These are phyloP conservation scores for Passer domesticus DNA, from an alignment of 2,113 vertebrate genomes.

Conservation along the genomic window DNA sequence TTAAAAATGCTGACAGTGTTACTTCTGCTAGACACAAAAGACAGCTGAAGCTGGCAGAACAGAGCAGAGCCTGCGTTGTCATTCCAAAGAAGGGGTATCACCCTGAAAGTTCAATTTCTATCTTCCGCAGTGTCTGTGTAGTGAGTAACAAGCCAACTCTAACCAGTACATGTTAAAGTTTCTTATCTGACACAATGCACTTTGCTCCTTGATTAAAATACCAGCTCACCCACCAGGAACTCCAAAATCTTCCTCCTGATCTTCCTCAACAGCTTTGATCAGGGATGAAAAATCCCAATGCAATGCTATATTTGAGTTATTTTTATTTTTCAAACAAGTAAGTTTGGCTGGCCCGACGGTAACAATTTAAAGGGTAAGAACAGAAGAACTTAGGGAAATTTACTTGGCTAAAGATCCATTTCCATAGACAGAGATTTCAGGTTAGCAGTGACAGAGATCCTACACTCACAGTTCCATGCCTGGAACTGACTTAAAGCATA, in stretches of 20 bases:
- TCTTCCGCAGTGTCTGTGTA: neutral
- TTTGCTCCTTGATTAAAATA: constrained; percentile 1
- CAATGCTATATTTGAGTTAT: neutral
- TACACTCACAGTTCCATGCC: neutral
- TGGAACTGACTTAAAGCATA: neutral
- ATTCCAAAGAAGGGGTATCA: neutral
- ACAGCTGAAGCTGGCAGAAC: neutral
- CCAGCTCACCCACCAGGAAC: neutral
- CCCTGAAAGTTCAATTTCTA: neutral
- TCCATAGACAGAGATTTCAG: neutral
- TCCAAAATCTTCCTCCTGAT: neutral
- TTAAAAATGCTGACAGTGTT: constrained; percentile 42
- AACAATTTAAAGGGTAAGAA: neutral
- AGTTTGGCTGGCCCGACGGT: neutral
- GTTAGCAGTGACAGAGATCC: neutral
- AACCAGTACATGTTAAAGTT: neutral
- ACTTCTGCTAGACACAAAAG: constrained; percentile 30
- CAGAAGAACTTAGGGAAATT: neutral
- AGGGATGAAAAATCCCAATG: neutral
- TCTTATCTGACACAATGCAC: neutral
- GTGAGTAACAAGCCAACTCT: neutral
- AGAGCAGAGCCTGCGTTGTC: constrained; percentile 9
- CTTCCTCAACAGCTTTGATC: neutral
- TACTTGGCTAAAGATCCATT: too few species aligned
- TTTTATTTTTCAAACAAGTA: neutral